These are phyloP conservation scores for Willowsia nigromaculata DNA, from an alignment of 2,888 invertebrate species.

Conservation along the genomic window DNA sequence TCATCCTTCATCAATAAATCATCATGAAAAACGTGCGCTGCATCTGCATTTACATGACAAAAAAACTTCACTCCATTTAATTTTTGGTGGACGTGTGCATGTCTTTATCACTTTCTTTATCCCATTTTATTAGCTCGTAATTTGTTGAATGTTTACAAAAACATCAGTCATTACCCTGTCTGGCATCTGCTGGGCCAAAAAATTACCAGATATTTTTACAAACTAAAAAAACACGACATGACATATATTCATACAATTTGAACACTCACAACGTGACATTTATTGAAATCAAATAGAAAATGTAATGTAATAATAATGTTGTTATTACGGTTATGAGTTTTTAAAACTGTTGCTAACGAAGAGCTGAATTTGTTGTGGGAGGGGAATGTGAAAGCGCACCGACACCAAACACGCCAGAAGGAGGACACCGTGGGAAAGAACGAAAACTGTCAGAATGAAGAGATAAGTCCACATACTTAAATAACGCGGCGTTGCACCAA, in stretches of 20 bases:
- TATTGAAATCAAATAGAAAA: neutral
- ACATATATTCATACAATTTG: neutral
- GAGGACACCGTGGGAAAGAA: constrained; percentile 18
- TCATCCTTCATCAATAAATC: too few relatives aligned
- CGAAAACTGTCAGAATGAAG: neutral
- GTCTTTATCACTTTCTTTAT: neutral
- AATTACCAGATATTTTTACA: neutral
- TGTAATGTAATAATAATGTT: neutral
- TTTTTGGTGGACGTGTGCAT: neutral
- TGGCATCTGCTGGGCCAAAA: neutral
- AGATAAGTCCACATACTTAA: neutral
- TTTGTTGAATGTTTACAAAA: constrained; percentile 19
- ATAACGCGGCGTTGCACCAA: neutral
- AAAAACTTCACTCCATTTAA: too few relatives aligned
- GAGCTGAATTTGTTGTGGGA: neutral
- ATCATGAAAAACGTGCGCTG: too few relatives aligned
- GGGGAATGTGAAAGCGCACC: neutral
- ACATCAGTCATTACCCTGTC: constrained; percentile 35
- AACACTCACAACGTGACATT: neutral
- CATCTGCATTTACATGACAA: too few relatives aligned
- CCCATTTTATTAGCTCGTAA: neutral
- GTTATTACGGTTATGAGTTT: neutral
- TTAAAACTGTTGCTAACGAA: neutral
- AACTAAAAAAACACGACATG: neutral
- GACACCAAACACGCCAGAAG: too few relatives aligned